Percentiles rank a stretch among this genome's conserved stretches.
Evolutionary conservation across 2,113 vertebrate species (phyloP).

Genomic region (Periophthalmodon schlosseri): DNA sequence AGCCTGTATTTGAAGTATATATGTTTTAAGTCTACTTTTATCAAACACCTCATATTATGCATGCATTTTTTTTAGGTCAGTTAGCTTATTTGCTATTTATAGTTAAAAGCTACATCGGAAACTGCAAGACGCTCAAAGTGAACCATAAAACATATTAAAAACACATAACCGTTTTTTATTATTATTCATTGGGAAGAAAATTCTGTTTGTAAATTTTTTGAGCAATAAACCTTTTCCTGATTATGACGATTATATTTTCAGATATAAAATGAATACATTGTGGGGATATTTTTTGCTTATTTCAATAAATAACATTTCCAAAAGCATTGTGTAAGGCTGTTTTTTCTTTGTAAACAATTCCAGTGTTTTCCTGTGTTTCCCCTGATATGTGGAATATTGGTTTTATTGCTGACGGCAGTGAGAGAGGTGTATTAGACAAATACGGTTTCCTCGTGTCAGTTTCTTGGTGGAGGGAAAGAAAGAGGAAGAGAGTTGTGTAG

Average conservation of each 20-base stretch:
- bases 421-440: conserved; percentile 52
- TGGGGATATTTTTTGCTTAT: not conserved
- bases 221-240: too few species aligned
- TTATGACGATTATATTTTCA: not conserved
- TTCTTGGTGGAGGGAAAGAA: conserved; percentile 33
- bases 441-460: conserved; percentile 34
- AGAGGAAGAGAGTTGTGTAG: conserved; percentile 29
- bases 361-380: conserved; percentile 60
- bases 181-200: too few species aligned
- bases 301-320: conserved; percentile 44
- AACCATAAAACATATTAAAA: too few species aligned
- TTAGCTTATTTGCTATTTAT: too few species aligned
- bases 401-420: conserved; percentile 60
- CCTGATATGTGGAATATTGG: conserved; percentile 57
- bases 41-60: too few species aligned
- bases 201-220: too few species aligned
- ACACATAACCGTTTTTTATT: too few species aligned
- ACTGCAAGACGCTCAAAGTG: too few species aligned
- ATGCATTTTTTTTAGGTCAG: too few species aligned
- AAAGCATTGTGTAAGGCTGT: conserved; percentile 34
- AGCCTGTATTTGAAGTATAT: too few species aligned
- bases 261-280: not conserved
- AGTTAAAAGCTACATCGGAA: too few species aligned
- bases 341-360: conserved; percentile 46
- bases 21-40: too few species aligned